A percentile compares a stretch with the other conserved stretches of the same genome.
These are phyloP conservation scores for Carassius gibelio DNA, from an alignment of 2,113 vertebrate species.

Conservation along the genomic window DNA sequence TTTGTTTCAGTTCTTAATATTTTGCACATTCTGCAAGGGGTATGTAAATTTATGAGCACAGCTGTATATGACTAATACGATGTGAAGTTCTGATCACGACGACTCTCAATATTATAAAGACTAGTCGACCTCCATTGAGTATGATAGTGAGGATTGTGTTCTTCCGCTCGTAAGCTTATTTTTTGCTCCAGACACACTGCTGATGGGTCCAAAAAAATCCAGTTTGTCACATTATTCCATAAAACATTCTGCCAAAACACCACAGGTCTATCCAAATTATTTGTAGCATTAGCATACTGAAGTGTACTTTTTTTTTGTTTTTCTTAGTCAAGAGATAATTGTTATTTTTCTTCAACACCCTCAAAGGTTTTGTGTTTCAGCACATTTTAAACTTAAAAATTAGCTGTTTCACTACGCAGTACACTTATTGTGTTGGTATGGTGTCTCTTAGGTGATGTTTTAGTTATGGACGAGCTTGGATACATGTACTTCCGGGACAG, in stretches of 20 bases:
- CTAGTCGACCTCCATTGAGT: too few species aligned
- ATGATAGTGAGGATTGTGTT: too few species aligned
- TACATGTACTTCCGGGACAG: constrained; percentile 91
- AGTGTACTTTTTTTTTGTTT: not conserved
- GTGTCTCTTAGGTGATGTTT: constrained; percentile 77
- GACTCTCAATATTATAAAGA: too few species aligned
- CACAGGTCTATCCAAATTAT: not conserved
- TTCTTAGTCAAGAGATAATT: not conserved
- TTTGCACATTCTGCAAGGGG: too few species aligned
- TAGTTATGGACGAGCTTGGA: constrained; percentile 91
- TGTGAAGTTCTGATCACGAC: not conserved
- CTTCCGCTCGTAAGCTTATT: too few species aligned
- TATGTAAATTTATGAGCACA: too few species aligned
- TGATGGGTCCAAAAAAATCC: not conserved
- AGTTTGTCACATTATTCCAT: not conserved
- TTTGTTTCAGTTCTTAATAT: too few species aligned
- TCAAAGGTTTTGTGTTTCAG: not conserved
- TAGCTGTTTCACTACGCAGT: not conserved
- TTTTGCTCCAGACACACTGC: too few species aligned
- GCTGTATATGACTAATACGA: too few species aligned
- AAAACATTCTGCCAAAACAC: not conserved
- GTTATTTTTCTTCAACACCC: not conserved
- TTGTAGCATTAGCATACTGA: not conserved
- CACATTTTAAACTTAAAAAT: not conserved
- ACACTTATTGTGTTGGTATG: not conserved